Evolutionary conservation across 2,113 vertebrate genomes (phyloP).

Genomic region (Petroica traversi): DNA sequence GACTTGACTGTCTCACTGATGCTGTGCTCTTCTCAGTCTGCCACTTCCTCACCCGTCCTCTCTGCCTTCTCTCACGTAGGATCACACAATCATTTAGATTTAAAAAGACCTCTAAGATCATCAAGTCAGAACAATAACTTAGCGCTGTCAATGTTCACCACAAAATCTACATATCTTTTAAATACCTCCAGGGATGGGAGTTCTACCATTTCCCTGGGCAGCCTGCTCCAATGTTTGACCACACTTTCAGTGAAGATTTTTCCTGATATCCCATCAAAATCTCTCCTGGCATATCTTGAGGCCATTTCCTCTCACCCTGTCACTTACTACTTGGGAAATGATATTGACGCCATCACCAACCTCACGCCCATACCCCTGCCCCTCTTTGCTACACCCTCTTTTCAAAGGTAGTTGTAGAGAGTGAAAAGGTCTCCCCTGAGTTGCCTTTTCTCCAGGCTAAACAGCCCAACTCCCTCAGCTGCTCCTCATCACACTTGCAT

Average conservation of each 20-base stretch:
- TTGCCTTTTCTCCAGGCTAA: background rate
- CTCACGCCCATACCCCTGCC: accelerated
- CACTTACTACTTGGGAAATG: background rate
- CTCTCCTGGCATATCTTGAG: background rate
- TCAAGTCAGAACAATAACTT: background rate
- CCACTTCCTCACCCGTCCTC: background rate
- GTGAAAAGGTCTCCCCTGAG: accelerated
- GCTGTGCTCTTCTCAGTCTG: background rate
- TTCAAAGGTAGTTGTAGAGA: background rate
- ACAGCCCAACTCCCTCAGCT: background rate
- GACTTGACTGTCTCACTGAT: accelerated
- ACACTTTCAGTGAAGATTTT: background rate
- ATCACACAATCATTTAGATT: background rate
- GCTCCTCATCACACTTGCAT: background rate
- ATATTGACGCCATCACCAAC: accelerated
- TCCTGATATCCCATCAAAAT: background rate
- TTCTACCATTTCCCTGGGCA: background rate
- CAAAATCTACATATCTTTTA: background rate
- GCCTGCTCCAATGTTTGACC: background rate
- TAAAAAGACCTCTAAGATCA: background rate
- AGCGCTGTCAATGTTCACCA: background rate
- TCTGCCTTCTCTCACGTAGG: background rate
- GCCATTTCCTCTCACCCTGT: background rate
- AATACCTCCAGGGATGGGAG: background rate
- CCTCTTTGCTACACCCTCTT: background rate